phyloP scores from a whole-genome alignment of 1,140 invertebrate genomes.

The Ceratoteleas bidentatus region DNA sequence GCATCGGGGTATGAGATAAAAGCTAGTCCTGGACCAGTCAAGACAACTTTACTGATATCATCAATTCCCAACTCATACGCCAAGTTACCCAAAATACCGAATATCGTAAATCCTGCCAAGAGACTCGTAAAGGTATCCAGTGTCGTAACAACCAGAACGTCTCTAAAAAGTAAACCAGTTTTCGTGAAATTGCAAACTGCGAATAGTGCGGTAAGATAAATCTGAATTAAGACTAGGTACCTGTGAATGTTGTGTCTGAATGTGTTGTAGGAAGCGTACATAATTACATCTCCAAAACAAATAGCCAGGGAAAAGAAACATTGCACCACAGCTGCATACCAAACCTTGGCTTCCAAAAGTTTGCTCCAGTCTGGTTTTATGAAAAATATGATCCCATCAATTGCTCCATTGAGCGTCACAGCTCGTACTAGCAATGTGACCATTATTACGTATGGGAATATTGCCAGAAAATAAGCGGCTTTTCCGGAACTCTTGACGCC shows the following conservation, averaged over 20 bases:
- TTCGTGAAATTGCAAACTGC: too few relatives aligned
- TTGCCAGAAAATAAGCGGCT: constrained; percentile 89
- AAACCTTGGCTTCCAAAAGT: constrained; percentile 84
- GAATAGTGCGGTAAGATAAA: too few relatives aligned
- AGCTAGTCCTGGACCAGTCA: constrained; percentile 82
- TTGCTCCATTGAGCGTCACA: constrained; percentile 84
- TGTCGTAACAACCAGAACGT: constrained; percentile 87
- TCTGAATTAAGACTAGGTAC: not conserved
- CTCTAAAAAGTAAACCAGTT: constrained; percentile 74
- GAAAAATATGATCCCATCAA: constrained; percentile 87
- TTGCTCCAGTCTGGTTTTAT: constrained; percentile 84
- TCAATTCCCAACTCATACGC: constrained; percentile 83
- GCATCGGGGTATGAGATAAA: constrained; percentile 87
- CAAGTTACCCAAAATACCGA: constrained; percentile 90
- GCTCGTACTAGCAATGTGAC: constrained; percentile 88
- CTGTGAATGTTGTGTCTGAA: constrained; percentile 85
- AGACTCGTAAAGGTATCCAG: constrained; percentile 90
- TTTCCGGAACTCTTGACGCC: constrained; percentile 90
- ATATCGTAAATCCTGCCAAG: constrained; percentile 91
- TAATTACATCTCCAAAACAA: constrained; percentile 88
- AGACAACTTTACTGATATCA: constrained; percentile 82
- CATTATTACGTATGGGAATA: constrained; percentile 92
- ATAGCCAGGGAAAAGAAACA: constrained; percentile 89
- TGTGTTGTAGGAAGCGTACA: constrained; percentile 91
- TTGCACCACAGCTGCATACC: constrained; percentile 89